phyloP scores from a whole-genome alignment of 2,888 invertebrate species.

The Pharmacophagus antenor region DNA sequence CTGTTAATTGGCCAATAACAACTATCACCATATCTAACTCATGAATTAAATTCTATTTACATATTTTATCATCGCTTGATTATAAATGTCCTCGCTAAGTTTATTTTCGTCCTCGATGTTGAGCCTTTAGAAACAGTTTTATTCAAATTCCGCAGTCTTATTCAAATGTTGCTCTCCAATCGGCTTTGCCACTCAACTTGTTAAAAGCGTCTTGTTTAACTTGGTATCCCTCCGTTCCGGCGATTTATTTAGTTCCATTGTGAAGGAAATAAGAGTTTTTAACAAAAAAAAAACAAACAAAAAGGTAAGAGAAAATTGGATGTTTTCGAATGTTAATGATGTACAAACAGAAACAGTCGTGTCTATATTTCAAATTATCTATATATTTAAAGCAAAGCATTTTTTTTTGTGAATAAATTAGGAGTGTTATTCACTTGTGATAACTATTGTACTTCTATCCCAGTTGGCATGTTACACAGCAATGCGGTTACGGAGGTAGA shows the following conservation, averaged over 20 bases:
- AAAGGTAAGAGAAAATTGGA: conserved; percentile 9
- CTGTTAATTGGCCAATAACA: too few species aligned
- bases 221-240: conserved; percentile 45
- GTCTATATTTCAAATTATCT: background rate
- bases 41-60: too few species aligned
- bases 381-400: too few species aligned
- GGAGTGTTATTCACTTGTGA: too few species aligned
- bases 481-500: too few species aligned
- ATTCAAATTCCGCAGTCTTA: conserved; percentile 50
- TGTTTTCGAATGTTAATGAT: conserved; percentile 11
- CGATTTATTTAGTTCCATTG: conserved; percentile 40
- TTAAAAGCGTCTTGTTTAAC: conserved; percentile 69
- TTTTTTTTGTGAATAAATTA: too few species aligned
- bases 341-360: background rate
- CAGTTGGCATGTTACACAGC: too few species aligned
- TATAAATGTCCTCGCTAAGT: background rate
- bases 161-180: conserved; percentile 72
- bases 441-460: too few species aligned
- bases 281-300: conserved; percentile 3
- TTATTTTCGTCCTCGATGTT: background rate
- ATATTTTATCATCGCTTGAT: too few species aligned
- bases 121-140: conserved; percentile 13
- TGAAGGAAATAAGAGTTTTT: conserved; percentile 34
- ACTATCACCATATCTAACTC: too few species aligned
- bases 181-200: conserved; percentile 71